Evolutionary conservation across 2,888 invertebrate species (phyloP).

Genomic region (Aphidius colemani): DNA sequence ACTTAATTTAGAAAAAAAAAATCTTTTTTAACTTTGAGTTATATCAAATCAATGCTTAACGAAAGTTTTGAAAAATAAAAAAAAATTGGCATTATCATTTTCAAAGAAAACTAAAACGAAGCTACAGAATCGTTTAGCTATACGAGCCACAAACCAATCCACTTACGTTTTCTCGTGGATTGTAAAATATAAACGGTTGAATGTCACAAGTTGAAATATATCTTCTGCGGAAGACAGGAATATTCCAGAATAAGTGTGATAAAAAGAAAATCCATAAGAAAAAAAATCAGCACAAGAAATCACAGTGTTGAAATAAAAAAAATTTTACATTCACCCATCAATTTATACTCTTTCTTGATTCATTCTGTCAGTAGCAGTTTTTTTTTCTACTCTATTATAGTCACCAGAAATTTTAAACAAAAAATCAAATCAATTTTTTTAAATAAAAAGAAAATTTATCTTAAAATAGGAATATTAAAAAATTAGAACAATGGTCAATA

Average conservation of each 20-base stretch:
- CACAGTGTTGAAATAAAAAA: slow-evolving; percentile 9
- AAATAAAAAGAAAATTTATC: no score
- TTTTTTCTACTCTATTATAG: not conserved
- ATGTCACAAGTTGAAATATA: slow-evolving; percentile 16
- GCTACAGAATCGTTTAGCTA: slow-evolving; percentile 22
- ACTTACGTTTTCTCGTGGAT: slow-evolving; percentile 22
- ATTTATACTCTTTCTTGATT: not conserved
- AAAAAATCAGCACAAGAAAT: slow-evolving; percentile 14
- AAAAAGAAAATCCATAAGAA: not conserved
- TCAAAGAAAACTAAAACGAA: slow-evolving; percentile 13
- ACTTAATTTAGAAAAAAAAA: no score
- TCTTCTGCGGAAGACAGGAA: not conserved
- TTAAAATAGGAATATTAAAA: no score
- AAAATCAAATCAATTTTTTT: no score
- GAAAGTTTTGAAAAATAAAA: not conserved
- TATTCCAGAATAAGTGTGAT: slow-evolving; percentile 6
- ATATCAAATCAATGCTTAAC: no score
- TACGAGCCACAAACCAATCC: slow-evolving; percentile 26
- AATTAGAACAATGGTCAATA: no score
- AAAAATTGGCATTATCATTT: slow-evolving; percentile 9
- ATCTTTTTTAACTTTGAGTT: no score
- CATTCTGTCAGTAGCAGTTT: not conserved
- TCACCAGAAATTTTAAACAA: no score
- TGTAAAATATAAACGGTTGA: slow-evolving; percentile 15
- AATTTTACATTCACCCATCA: not conserved